Base-by-base conservation (phyloP, 2,113 vertebrate genomes). In the Trinectes maculatus region DNA sequence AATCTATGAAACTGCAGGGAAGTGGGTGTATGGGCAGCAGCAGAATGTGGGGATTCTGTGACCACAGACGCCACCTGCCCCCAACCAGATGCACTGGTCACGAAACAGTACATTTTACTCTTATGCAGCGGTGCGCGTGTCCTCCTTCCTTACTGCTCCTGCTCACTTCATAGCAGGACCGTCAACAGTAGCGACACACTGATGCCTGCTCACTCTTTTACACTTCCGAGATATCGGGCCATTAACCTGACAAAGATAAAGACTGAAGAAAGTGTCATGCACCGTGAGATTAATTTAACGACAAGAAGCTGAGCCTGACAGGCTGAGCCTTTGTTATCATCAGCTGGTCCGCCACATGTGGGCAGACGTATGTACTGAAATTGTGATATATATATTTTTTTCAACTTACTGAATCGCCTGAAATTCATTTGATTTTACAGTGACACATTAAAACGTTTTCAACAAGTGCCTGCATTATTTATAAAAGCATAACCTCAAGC, bases 391-490 rank as follows among this genome's bases (percentile, higher is more conserved):
- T 9, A 3, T 22, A 26, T 53, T 19, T 19, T 19, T 58, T 52
- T 4, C 24, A 12, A 6, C 55, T 24, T 24, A 51, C 25, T 22
- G 43, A 56, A 69, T 54, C 44, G 19, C 13, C 16, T 39, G 15
- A 25, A 60, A 55, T 8, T 31, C 10, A 69, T 43, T 25, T 1
- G 52, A 54, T 37, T 44, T 43, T 22, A 16, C 19, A 40, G 24
- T 34, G 46, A 9, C n/a, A n/a, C n/a, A n/a, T n/a, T 44, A 57
- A 28, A 16, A 39, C 6, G 29, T 39, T 39, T 25, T 58, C 24
- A 49, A 49, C 24, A 34, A 80, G 53, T 47, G 68, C 43, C 18
- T 51, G n/a, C n/a, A n/a, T n/a, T n/a, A n/a, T n/a, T n/a, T n/a
- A n/a, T n/a, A n/a, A n/a, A n/a, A n/a, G n/a, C n/a, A n/a, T n/a